These are phyloP conservation scores for Gavialis gangeticus DNA, from an alignment of 2,113 vertebrate genomes.

Conservation along the genomic window DNA sequence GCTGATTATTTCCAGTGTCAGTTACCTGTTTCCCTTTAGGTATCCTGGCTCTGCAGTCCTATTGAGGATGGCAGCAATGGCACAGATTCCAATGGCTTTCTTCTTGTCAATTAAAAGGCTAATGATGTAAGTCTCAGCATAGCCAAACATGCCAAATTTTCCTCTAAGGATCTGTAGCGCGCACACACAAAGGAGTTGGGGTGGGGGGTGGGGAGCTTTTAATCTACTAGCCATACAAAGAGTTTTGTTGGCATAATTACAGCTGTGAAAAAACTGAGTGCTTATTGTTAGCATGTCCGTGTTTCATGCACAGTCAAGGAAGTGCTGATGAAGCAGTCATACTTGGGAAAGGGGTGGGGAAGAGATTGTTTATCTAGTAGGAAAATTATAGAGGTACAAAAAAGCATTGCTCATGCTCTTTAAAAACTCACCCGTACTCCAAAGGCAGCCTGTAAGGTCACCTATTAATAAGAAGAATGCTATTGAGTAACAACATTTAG, in stretches of 20 bases:
- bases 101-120: neutral
- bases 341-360: neutral
- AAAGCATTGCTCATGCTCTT: constrained; percentile 16
- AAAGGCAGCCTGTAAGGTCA: constrained; percentile 22
- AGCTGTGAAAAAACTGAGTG: constrained; percentile 34
- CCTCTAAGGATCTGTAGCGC: neutral
- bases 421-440: neutral
- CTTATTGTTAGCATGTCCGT: constrained; percentile 17
- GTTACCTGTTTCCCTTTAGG: neutral
- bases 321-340: constrained; percentile 41
- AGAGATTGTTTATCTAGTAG: neutral
- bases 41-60: neutral
- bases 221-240: constrained; percentile 8
- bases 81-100: neutral
- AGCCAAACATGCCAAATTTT: constrained; percentile 4
- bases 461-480: constrained; percentile 38
- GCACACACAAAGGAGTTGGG: neutral
- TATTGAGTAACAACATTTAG: constrained; percentile 34
- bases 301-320: neutral
- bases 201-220: constrained; percentile 17
- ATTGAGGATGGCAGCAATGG: neutral
- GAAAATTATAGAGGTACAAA: neutral
- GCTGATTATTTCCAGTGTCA: neutral
- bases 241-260: neutral
- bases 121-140: neutral